These are phyloP conservation scores for Borostomias antarcticus DNA, from an alignment of 2,797 vertebrate genomes.

Conservation along the genomic window DNA sequence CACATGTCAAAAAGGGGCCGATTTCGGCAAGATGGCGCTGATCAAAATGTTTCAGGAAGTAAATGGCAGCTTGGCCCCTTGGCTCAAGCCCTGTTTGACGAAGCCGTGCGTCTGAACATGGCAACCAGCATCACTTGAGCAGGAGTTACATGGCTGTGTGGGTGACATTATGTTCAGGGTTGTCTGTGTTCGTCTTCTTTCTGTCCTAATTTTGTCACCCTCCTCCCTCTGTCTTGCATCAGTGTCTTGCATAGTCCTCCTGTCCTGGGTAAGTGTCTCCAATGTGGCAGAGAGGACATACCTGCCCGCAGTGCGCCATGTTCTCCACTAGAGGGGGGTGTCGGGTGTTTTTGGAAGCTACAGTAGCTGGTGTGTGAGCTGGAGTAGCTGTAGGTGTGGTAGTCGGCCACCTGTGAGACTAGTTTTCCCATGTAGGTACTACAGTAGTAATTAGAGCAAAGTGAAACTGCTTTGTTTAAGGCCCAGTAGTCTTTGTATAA, in stretches of 20 bases:
- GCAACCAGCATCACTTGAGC: not conserved
- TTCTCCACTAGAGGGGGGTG: slow-evolving; percentile 73
- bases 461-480: slow-evolving; percentile 19
- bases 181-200: slow-evolving; percentile 33
- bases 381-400: slow-evolving; percentile 27
- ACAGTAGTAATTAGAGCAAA: too few relatives aligned
- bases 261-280: slow-evolving; percentile 82
- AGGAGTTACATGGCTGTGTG: not conserved
- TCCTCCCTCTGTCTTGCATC: slow-evolving; percentile 56
- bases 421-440: not conserved
- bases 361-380: too few relatives aligned
- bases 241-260: slow-evolving; percentile 75
- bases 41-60: too few relatives aligned
- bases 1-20: too few relatives aligned
- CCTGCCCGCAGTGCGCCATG: slow-evolving; percentile 68
- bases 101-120: slow-evolving; percentile 4
- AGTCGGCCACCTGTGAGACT: not conserved
- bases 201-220: slow-evolving; percentile 53
- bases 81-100: not conserved
- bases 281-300: slow-evolving; percentile 70
- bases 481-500: too few relatives aligned
- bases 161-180: not conserved
- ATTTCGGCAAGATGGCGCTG: too few relatives aligned
- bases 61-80: too few relatives aligned
- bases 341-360: not conserved